Conservation (phyloP, 2,888 invertebrate species). For the Pammene aurita region DNA sequence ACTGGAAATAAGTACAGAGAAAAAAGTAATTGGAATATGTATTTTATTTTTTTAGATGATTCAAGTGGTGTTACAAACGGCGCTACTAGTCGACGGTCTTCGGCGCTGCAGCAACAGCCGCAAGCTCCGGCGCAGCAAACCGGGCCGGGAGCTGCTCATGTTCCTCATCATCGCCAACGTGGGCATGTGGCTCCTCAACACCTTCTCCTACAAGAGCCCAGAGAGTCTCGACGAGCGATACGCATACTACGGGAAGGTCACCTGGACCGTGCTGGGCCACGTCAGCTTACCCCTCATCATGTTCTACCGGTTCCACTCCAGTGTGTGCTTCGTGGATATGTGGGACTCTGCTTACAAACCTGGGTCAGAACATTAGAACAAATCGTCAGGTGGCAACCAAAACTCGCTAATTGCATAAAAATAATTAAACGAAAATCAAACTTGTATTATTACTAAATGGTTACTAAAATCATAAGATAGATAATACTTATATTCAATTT, state of each 20-base stretch:
- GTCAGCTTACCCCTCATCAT: slow-evolving; percentile 88
- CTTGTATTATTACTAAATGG: no score
- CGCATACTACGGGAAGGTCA: slow-evolving; percentile 86
- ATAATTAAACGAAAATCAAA: no score
- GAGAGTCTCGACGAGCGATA: slow-evolving; percentile 83
- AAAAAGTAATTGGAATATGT: no score
- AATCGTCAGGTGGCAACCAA: not conserved
- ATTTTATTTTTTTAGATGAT: slow-evolving; percentile 77
- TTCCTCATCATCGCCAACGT: slow-evolving; percentile 90
- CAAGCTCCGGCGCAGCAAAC: slow-evolving; percentile 85
- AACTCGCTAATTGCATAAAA: no score
- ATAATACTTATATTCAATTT: no score
- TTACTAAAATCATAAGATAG: no score
- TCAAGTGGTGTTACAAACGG: slow-evolving; percentile 89
- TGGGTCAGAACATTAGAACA: slow-evolving; percentile 70
- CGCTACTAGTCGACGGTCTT: slow-evolving; percentile 88
- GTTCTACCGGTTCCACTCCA: slow-evolving; percentile 90
- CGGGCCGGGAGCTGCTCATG: slow-evolving; percentile 89
- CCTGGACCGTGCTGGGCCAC: slow-evolving; percentile 89
- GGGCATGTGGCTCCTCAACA: slow-evolving; percentile 89
- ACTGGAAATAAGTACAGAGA: no score
- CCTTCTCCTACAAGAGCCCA: slow-evolving; percentile 84
- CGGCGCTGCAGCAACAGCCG: slow-evolving; percentile 88
- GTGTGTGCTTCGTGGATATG: slow-evolving; percentile 90
- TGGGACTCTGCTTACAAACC: slow-evolving; percentile 90